phyloP scores from a whole-genome alignment of 2,113 vertebrate genomes.

The Cavia aperea region DNA sequence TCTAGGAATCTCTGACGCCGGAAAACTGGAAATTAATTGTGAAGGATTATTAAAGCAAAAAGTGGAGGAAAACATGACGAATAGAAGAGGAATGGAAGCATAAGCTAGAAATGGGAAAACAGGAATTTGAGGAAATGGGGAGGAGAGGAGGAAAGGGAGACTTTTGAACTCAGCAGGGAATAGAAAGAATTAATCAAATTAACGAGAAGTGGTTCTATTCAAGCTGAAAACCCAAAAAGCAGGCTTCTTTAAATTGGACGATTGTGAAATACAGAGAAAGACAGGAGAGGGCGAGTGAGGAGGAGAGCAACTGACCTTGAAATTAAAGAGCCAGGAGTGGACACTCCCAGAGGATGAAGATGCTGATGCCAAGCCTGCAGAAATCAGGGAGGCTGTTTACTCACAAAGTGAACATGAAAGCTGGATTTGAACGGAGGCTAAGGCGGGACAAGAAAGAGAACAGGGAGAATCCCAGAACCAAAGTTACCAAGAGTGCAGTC shows the following conservation, averaged over 20 bases:
- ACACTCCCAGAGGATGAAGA: slow-evolving; percentile 77
- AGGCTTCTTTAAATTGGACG: too few species aligned
- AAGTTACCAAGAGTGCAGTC: slow-evolving; percentile 97
- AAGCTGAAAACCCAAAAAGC: too few species aligned
- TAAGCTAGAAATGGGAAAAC: slow-evolving; percentile 94
- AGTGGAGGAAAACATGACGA: slow-evolving; percentile 86
- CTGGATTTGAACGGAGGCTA: slow-evolving; percentile 94
- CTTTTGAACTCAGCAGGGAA: slow-evolving; percentile 87
- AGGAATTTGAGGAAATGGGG: slow-evolving; percentile 91
- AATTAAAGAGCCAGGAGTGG: too few species aligned
- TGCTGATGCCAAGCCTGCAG: slow-evolving; percentile 73
- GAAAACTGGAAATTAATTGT: slow-evolving; percentile 98
- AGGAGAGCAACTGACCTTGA: too few species aligned
- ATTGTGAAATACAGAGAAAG: too few species aligned
- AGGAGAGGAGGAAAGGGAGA: slow-evolving; percentile 96
- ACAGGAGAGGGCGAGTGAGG: too few species aligned
- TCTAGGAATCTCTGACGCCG: slow-evolving; percentile 91
- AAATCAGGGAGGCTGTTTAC: slow-evolving; percentile 85
- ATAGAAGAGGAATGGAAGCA: slow-evolving; percentile 89
- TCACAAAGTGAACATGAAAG: slow-evolving; percentile 96
- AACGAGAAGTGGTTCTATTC: too few species aligned
- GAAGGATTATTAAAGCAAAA: slow-evolving; percentile 91
- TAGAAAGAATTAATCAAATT: slow-evolving; percentile 82
- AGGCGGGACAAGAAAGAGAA: slow-evolving; percentile 91
- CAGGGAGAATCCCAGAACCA: slow-evolving; percentile 93